Evolutionary conservation across 2,797 vertebrate genomes (phyloP).

Genomic region (Nothura maculosa): DNA sequence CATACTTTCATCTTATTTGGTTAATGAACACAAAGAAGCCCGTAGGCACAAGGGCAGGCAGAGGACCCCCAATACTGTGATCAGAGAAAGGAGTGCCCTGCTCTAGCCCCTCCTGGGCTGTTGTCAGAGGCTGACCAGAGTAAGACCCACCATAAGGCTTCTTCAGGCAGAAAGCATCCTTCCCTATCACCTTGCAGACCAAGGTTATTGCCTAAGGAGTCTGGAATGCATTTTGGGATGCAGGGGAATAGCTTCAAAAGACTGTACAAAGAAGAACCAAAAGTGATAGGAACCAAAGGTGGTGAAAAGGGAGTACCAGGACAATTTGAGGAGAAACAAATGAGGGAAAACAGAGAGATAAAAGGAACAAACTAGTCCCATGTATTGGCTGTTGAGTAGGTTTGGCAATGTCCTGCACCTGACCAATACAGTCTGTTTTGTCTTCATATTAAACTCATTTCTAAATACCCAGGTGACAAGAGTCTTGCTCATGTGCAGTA

Average conservation of each 20-base stretch:
- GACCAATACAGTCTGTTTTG: not conserved
- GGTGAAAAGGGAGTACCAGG: not conserved
- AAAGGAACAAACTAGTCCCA: not conserved
- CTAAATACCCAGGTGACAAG: not conserved
- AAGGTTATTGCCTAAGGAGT: not conserved
- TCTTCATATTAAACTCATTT: not conserved
- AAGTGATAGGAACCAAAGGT: not conserved
- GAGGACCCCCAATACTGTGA: not conserved
- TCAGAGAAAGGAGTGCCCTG: not conserved
- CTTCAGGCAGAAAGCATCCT: accelerated
- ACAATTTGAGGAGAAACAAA: not conserved
- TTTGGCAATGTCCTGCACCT: not conserved
- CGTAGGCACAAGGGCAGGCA: not conserved
- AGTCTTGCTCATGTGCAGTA: not conserved
- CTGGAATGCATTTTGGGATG: not conserved
- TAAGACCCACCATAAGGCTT: accelerated
- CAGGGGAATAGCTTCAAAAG: not conserved
- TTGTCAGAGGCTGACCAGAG: accelerated
- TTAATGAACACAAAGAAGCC: not conserved
- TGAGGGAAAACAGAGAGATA: not conserved
- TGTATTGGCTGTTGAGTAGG: not conserved
- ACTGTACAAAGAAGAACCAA: not conserved
- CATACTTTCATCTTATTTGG: not conserved
- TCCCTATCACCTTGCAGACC: accelerated
- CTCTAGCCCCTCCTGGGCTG: no score